phyloP scores from a whole-genome alignment of 2,888 invertebrate genomes.

The Spialia ferax region DNA sequence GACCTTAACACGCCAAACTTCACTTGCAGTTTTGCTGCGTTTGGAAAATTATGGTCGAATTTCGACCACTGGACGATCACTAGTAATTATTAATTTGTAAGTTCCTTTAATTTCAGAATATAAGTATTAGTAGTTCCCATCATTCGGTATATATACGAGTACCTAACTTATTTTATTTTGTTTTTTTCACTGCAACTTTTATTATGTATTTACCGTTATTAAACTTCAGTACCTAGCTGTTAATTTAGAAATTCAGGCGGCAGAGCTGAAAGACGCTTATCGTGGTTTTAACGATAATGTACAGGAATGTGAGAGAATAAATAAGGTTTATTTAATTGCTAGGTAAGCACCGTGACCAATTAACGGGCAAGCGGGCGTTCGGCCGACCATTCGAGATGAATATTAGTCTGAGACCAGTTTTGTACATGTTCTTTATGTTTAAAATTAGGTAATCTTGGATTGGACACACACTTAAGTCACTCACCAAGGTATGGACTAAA shows the following conservation, averaged over 20 bases:
- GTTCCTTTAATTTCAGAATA: no score
- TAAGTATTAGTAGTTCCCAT: no score
- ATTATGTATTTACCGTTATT: neutral
- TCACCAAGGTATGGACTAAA: no score
- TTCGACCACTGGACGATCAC: no score
- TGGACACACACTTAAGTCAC: no score
- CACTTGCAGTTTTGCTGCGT: no score
- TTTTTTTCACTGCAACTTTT: no score
- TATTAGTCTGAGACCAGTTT: slow-evolving; percentile 8
- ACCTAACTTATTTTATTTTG: no score
- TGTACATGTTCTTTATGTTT: slow-evolving; percentile 15
- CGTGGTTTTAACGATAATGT: slow-evolving; percentile 32
- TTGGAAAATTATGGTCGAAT: no score
- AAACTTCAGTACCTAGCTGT: neutral
- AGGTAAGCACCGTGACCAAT: slow-evolving; percentile 85
- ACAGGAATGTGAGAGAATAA: slow-evolving; percentile 37
- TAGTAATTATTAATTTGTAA: no score
- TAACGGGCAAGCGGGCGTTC: slow-evolving; percentile 59
- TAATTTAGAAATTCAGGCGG: slow-evolving; percentile 20
- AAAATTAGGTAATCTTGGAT: neutral
- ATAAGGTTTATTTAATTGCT: slow-evolving; percentile 64
- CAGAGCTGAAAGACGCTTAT: slow-evolving; percentile 8
- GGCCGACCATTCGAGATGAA: slow-evolving; percentile 44
- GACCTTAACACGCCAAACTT: no score
- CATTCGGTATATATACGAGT: no score